Evolutionary conservation across 2,888 invertebrate species (phyloP).

Genomic region (Lithosia quadra): DNA sequence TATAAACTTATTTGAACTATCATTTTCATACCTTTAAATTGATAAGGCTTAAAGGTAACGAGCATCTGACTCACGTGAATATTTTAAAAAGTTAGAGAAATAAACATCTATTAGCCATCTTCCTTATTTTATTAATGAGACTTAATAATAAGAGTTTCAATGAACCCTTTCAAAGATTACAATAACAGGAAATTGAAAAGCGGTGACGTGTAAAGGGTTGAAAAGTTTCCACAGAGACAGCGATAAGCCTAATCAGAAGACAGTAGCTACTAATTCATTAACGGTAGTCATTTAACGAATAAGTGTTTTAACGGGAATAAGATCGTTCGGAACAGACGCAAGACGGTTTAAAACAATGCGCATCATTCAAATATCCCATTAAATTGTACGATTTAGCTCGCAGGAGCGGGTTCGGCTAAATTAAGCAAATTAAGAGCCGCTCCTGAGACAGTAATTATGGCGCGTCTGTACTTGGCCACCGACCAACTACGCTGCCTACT

Average conservation of each 20-base stretch:
- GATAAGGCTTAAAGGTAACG: too few relatives aligned
- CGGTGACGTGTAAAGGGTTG: constrained; percentile 29
- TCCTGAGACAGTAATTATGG: constrained; percentile 83
- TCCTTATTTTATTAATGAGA: neutral
- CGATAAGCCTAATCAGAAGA: constrained; percentile 39
- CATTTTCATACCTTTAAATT: too few relatives aligned
- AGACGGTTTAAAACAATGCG: constrained; percentile 80
- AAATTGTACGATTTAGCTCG: constrained; percentile 80
- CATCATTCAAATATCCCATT: constrained; percentile 83
- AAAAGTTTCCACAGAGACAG: constrained; percentile 36
- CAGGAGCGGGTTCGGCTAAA: constrained; percentile 75
- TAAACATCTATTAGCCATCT: neutral
- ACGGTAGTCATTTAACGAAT: constrained; percentile 45
- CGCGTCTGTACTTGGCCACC: constrained; percentile 78
- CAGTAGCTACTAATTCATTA: constrained; percentile 47
- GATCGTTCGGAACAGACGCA: constrained; percentile 70
- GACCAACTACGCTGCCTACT: constrained; percentile 66
- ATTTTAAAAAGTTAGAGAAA: neutral
- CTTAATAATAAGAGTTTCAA: neutral
- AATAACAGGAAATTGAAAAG: constrained; percentile 7
- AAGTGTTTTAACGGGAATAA: constrained; percentile 54
- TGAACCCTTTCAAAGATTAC: neutral
- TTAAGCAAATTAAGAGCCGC: constrained; percentile 85
- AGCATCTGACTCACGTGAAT: neutral
- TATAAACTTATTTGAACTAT: neutral